A percentile compares a stretch with the other conserved stretches of the same genome.
Evolutionary conservation across 2,888 invertebrate genomes (phyloP).

Genomic region (Pediacus dermestoides): DNA sequence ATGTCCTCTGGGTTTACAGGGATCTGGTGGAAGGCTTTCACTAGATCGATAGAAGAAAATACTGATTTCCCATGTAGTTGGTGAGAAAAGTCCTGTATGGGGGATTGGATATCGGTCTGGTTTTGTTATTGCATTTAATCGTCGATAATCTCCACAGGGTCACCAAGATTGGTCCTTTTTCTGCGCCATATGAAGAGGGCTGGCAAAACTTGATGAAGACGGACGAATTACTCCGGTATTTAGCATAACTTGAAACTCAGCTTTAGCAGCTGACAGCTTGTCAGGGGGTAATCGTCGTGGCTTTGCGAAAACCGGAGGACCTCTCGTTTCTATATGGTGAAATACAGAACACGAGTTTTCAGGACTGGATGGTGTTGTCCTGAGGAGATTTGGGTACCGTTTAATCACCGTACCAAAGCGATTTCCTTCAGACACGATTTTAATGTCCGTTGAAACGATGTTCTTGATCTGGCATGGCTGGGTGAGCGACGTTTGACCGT

Average conservation of each 20-base stretch:
- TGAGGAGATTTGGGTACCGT: slow-evolving; percentile 29
- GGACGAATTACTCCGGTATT: too few relatives aligned
- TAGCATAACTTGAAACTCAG: too few relatives aligned
- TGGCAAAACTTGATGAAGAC: too few relatives aligned
- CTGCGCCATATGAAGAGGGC: too few relatives aligned
- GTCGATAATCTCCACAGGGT: slow-evolving; percentile 28
- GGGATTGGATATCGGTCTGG: slow-evolving; percentile 1
- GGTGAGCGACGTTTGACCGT: slow-evolving; percentile 21
- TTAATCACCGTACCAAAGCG: too few relatives aligned
- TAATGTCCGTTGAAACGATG: too few relatives aligned
- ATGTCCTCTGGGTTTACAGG: slow-evolving; percentile 24
- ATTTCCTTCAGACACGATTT: too few relatives aligned
- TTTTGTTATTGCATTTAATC: not conserved
- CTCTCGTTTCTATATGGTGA: slow-evolving; percentile 25
- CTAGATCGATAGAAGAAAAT: slow-evolving; percentile 26
- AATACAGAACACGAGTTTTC: slow-evolving; percentile 20
- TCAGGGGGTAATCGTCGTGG: not conserved
- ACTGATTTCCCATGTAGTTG: slow-evolving; percentile 18
- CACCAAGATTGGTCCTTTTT: slow-evolving; percentile 14
- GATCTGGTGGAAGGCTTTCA: slow-evolving; percentile 29
- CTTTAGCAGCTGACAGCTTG: not conserved
- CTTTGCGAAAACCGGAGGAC: not conserved
- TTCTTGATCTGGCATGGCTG: too few relatives aligned
- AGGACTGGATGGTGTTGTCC: slow-evolving; percentile 41
- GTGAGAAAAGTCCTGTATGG: not conserved